These are phyloP conservation scores for Geotria australis DNA, from an alignment of 2,797 vertebrate genomes.

Conservation along the genomic window DNA sequence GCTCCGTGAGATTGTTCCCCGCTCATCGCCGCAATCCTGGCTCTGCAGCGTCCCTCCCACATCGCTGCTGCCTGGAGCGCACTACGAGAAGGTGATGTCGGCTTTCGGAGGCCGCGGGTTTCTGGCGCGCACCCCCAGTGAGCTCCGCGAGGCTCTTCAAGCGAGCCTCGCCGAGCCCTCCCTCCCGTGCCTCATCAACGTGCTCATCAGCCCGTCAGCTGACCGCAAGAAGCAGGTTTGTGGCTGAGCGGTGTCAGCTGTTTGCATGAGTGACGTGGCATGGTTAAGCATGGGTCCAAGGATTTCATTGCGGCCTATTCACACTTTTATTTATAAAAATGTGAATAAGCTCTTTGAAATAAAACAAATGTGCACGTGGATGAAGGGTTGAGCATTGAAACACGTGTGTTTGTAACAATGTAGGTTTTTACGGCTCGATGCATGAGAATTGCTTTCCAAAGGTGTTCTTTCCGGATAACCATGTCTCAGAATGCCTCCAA, in stretches of 20 bases:
- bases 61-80: slow-evolving; percentile 50
- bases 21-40: no score
- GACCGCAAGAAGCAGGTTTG: slow-evolving; percentile 57
- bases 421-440: no score
- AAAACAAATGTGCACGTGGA: no score
- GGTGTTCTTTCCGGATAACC: no score
- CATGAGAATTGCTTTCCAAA: no score
- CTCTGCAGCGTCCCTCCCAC: slow-evolving; percentile 36
- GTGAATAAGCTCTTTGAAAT: no score
- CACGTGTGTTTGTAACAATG: no score
- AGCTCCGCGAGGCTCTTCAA: slow-evolving; percentile 29
- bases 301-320: slow-evolving; percentile 1
- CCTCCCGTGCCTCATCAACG: slow-evolving; percentile 46
- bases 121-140: slow-evolving; percentile 42
- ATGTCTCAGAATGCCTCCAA: no score
- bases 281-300: not conserved
- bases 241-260: not conserved
- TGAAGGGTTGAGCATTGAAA: no score
- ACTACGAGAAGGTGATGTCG: slow-evolving; percentile 52
- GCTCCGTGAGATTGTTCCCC: no score
- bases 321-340: not conserved
- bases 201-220: slow-evolving; percentile 54
- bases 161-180: slow-evolving; percentile 26
- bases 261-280: not conserved
- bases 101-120: slow-evolving; percentile 65